phyloP scores from a whole-genome alignment of 2,113 vertebrate species.

The Epinephelus moara region DNA sequence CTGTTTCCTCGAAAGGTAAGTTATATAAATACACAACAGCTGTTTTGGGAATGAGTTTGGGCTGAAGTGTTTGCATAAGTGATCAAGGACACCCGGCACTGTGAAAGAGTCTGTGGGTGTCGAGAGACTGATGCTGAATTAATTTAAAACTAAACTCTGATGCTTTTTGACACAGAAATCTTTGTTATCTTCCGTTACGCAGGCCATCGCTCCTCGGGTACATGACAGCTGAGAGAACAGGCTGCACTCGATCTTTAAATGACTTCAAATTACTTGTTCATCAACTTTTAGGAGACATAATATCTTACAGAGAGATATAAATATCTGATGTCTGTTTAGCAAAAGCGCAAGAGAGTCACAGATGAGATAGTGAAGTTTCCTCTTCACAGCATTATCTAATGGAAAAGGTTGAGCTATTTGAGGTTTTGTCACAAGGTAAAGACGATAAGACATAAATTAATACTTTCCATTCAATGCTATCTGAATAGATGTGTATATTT shows the following conservation, averaged over 20 bases:
- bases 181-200: not conserved
- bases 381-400: not conserved
- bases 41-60: not conserved
- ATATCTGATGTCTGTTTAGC: not conserved
- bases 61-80: not conserved
- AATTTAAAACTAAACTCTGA: not conserved
- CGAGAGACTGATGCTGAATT: not conserved
- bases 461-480: slow-evolving; percentile 11
- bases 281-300: not conserved
- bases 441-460: not conserved
- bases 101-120: not conserved
- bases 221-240: rapidly evolving
- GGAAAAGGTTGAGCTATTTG: slow-evolving; percentile 10
- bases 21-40: not conserved
- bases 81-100: not conserved
- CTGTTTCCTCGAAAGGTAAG: slow-evolving; percentile 60
- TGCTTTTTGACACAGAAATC: not conserved
- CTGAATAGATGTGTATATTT: not conserved
- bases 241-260: not conserved
- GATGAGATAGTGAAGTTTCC: not conserved
- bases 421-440: not conserved
- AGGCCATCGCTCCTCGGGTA: not conserved
- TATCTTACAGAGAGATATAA: not conserved
- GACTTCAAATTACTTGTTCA: not conserved
- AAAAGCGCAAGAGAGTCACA: not conserved